Percentiles rank a stretch among this genome's conserved stretches.
Evolutionary conservation across 2,113 vertebrate species (phyloP).

Genomic region (Colaptes auratus): DNA sequence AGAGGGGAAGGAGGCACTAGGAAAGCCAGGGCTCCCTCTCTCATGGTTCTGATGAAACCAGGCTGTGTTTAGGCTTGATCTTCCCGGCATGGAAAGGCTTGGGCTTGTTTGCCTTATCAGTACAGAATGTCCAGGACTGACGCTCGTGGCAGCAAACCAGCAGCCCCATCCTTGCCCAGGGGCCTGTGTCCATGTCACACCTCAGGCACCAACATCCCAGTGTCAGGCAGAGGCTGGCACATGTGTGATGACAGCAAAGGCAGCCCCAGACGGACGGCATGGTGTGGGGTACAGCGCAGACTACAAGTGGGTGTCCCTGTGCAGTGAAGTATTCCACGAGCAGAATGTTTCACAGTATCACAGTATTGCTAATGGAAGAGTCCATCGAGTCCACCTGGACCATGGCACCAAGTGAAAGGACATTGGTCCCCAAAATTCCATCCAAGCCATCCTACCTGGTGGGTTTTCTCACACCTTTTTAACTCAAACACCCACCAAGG

Average conservation of each 20-base stretch:
- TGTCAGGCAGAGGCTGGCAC: not conserved
- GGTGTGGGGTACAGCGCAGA: not conserved
- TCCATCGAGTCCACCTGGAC: too few species aligned
- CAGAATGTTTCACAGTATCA: not conserved
- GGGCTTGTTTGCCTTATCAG: not conserved
- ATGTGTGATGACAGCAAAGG: not conserved
- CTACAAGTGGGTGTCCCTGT: accelerated
- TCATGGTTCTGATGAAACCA: not conserved
- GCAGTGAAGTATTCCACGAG: not conserved
- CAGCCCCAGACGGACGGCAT: not conserved
- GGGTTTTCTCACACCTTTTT: not conserved
- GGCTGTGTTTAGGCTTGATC: not conserved
- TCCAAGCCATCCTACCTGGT: not conserved
- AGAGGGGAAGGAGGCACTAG: not conserved
- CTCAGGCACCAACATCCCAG: accelerated
- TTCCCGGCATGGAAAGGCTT: not conserved
- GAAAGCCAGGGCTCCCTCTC: conserved; percentile 3
- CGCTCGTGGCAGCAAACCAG: not conserved
- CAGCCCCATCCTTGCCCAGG: not conserved
- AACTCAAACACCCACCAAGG: not conserved
- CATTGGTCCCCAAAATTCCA: too few species aligned
- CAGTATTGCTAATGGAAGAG: too few species aligned
- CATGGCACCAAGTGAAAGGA: too few species aligned
- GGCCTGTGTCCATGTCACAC: not conserved
- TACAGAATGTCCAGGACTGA: not conserved